These are phyloP conservation scores for Pristionchus exspectatus DNA, from an alignment of 2,888 invertebrate species.

Conservation along the genomic window DNA sequence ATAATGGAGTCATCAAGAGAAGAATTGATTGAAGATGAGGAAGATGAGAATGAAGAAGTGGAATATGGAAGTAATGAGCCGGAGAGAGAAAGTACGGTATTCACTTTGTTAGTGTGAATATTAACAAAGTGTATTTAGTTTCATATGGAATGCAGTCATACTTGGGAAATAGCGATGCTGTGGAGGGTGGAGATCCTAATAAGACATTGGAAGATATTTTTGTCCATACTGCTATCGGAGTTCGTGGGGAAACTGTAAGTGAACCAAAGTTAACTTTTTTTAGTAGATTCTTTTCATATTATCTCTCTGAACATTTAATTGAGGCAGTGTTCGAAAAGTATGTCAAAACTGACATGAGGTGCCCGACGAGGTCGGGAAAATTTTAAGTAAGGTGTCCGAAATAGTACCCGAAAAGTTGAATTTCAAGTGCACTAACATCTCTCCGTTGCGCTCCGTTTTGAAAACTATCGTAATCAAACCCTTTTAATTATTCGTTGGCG, in stretches of 20 bases:
- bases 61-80: not conserved
- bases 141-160: not conserved
- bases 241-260: not conserved
- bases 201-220: not conserved
- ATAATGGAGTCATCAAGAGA: not conserved
- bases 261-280: not conserved
- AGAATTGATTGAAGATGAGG: not conserved
- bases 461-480: no score
- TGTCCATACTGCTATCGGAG: not conserved
- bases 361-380: no score
- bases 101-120: not conserved
- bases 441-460: no score
- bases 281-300: no score
- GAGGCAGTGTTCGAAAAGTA: no score
- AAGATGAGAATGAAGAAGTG: not conserved
- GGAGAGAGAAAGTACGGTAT: not conserved
- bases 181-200: not conserved
- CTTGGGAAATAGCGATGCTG: not conserved
- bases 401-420: no score
- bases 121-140: not conserved
- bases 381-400: no score
- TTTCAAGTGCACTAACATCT: no score
- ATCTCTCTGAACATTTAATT: no score
- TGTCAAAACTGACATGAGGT: no score
- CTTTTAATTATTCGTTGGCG: no score